Evolutionary conservation across 1,140 invertebrate genomes (phyloP).

Genomic region (Heterodera schachtii): DNA sequence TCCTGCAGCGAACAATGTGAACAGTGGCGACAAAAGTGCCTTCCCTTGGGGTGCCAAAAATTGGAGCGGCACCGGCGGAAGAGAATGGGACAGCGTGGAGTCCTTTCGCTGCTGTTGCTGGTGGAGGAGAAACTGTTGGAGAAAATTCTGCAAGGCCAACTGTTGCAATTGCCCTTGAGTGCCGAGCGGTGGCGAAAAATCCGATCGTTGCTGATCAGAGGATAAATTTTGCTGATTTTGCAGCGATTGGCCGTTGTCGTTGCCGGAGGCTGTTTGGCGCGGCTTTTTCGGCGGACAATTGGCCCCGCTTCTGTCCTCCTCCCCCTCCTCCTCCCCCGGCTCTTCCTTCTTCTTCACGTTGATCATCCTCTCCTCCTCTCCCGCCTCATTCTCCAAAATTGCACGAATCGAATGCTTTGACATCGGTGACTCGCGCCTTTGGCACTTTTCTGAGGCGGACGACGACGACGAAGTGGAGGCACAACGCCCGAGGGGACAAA

Average conservation of each 20-base stretch:
- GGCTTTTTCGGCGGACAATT: background rate
- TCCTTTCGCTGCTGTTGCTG: constrained; percentile 12
- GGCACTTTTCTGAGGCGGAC: background rate
- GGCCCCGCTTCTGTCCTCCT: background rate
- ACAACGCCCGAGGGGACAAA: background rate
- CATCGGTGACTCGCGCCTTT: background rate
- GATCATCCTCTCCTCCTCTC: background rate
- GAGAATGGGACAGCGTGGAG: background rate
- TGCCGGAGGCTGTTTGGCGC: background rate
- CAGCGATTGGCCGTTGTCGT: background rate
- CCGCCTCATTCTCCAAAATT: background rate
- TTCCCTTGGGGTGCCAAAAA: constrained; percentile 2
- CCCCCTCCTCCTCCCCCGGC: background rate
- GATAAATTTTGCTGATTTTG: background rate
- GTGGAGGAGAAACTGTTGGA: background rate
- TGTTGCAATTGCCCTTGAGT: background rate
- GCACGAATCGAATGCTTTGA: background rate
- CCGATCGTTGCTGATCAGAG: background rate
- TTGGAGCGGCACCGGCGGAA: background rate
- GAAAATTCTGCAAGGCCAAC: constrained; percentile 10
- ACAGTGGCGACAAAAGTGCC: background rate
- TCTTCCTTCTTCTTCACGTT: background rate
- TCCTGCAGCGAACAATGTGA: background rate
- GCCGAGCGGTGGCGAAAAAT: background rate
- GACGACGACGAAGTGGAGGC: background rate